Conservation (phyloP, 2,888 invertebrate genomes). For the Philaethria dido region DNA sequence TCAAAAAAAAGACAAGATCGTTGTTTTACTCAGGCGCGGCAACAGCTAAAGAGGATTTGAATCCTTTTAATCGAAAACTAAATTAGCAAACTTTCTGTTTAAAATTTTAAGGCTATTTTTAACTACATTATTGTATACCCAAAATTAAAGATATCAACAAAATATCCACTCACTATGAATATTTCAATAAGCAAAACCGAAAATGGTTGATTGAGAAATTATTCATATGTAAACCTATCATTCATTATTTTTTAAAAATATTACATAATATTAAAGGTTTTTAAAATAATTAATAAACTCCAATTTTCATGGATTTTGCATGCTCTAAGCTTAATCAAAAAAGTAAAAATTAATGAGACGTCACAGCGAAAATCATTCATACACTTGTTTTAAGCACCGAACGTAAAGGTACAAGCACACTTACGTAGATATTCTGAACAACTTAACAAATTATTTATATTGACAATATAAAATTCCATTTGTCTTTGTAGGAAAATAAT, state of each 20-base stretch:
- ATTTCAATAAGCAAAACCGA: no score
- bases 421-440: background rate
- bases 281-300: conserved; percentile 51
- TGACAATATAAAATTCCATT: background rate
- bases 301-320: conserved; percentile 54
- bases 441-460: background rate
- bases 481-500: background rate
- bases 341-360: conserved; percentile 63
- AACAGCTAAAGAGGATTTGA: no score
- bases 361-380: conserved; percentile 62
- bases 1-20: no score
- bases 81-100: no score
- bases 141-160: no score
- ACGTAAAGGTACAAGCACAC: conserved; percentile 39
- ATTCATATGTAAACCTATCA: no score
- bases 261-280: no score
- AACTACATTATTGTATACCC: no score
- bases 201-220: no score
- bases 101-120: no score
- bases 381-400: conserved; percentile 41
- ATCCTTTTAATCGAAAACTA: conserved; percentile 74
- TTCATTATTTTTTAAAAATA: conserved; percentile 19
- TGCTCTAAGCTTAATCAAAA: conserved; percentile 63
- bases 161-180: no score
- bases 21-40: no score